A percentile compares a stretch with the other conserved stretches of the same genome.
These are phyloP conservation scores for Biston betularia DNA, from an alignment of 2,888 invertebrate genomes.

Conservation along the genomic window DNA sequence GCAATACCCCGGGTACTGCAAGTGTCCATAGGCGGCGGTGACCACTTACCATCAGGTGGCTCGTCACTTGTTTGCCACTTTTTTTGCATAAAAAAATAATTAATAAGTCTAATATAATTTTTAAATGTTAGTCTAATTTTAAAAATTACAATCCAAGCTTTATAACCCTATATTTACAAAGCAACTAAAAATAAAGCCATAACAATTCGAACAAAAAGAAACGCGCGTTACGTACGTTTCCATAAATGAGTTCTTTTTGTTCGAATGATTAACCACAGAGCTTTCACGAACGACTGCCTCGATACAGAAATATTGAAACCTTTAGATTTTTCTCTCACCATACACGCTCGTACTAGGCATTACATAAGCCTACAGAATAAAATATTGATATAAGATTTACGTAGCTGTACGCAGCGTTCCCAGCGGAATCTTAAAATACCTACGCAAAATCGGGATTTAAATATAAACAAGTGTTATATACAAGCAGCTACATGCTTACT, in stretches of 20 bases:
- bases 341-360: slow-evolving; percentile 17
- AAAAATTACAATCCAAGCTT: too few species aligned
- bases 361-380: slow-evolving; percentile 32
- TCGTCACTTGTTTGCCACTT: too few species aligned
- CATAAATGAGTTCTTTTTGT: slow-evolving; percentile 15
- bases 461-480: slow-evolving; percentile 31
- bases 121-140: too few species aligned
- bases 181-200: neutral
- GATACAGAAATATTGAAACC: slow-evolving; percentile 19
- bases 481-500: slow-evolving; percentile 3
- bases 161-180: too few species aligned
- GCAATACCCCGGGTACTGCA: too few species aligned
- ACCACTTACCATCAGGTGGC: too few species aligned
- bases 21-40: too few species aligned
- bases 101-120: too few species aligned
- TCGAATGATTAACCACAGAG: slow-evolving; percentile 19
- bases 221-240: slow-evolving; percentile 1
- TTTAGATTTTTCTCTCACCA: slow-evolving; percentile 20
- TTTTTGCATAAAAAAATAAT: too few species aligned
- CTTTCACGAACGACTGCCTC: slow-evolving; percentile 5
- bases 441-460: slow-evolving; percentile 34
- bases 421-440: slow-evolving; percentile 36
- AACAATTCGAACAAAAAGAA: slow-evolving; percentile 1
- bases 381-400: slow-evolving; percentile 37
- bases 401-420: slow-evolving; percentile 30